Evolutionary conservation across 2,113 vertebrate genomes (phyloP).

Genomic region (Megaceryle maxima): DNA sequence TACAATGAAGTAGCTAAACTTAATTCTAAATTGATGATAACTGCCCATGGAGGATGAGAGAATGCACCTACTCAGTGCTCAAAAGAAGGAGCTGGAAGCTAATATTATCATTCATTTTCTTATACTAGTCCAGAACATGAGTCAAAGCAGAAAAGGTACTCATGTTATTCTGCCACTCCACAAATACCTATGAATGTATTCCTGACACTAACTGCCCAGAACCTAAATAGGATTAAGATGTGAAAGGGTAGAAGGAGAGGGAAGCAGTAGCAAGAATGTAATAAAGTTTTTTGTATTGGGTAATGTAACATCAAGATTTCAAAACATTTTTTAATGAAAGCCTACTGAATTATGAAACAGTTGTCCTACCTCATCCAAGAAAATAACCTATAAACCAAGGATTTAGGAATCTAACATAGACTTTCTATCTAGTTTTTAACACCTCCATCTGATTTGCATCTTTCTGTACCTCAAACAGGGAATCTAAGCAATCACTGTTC

Average conservation of each 20-base stretch:
- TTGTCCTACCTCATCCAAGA: neutral
- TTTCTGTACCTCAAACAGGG: neutral
- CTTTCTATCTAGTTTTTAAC: neutral
- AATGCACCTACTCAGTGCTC: neutral
- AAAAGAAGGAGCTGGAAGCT: neutral
- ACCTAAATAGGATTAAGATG: neutral
- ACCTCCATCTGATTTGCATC: neutral
- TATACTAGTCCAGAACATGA: neutral
- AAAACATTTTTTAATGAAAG: neutral
- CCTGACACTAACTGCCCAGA: neutral
- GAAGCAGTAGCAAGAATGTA: neutral
- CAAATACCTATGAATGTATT: neutral
- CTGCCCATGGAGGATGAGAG: neutral
- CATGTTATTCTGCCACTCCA: neutral
- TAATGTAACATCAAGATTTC: neutral
- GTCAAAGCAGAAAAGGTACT: neutral
- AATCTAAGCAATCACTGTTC: neutral
- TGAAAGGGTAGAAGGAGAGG: neutral
- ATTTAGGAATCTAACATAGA: neutral
- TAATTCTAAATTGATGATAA: constrained; percentile 16
- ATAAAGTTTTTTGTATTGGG: neutral
- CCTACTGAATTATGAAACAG: neutral
- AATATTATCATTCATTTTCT: neutral
- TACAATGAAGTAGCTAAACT: neutral
- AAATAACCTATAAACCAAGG: neutral